Percentiles rank a stretch among this genome's conserved stretches.
phyloP scores from a whole-genome alignment of 1,140 invertebrate species.

The Sitobion miscanthi region DNA sequence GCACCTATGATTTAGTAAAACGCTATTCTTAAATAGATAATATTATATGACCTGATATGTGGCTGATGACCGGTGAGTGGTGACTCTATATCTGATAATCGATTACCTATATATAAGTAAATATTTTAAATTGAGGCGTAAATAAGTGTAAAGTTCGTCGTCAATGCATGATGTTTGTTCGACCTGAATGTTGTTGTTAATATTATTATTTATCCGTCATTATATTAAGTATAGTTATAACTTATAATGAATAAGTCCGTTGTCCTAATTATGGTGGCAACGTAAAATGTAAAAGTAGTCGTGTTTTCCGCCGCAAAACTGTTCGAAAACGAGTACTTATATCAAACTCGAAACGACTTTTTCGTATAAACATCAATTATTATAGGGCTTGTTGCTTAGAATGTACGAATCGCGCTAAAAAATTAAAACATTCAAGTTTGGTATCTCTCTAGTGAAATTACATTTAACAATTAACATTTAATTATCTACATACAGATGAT shows the following conservation, averaged over 20 bases:
- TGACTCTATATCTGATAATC: too few relatives aligned
- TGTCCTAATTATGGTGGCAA: not conserved
- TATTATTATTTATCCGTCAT: not conserved
- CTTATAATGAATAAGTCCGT: not conserved
- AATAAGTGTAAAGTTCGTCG: not conserved
- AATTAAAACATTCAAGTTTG: not conserved
- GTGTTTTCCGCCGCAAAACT: not conserved
- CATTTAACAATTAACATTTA: not conserved
- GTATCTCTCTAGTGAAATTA: not conserved
- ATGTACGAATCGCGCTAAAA: not conserved
- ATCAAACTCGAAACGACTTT: not conserved
- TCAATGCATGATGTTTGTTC: not conserved
- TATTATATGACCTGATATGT: too few relatives aligned
- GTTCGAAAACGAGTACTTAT: not conserved
- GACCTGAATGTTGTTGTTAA: not conserved
- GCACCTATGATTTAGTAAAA: too few relatives aligned
- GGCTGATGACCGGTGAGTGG: too few relatives aligned
- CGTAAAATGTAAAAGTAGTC: not conserved
- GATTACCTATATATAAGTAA: too few relatives aligned
- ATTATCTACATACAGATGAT: not conserved
- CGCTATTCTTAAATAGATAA: too few relatives aligned
- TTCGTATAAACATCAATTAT: not conserved
- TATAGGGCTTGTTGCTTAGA: too few relatives aligned
- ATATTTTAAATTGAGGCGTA: not conserved
- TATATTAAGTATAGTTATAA: not conserved